Percentiles rank a stretch among this genome's conserved stretches.
These are phyloP conservation scores for Sprattus sprattus DNA, from an alignment of 2,113 vertebrate species.

Conservation along the genomic window DNA sequence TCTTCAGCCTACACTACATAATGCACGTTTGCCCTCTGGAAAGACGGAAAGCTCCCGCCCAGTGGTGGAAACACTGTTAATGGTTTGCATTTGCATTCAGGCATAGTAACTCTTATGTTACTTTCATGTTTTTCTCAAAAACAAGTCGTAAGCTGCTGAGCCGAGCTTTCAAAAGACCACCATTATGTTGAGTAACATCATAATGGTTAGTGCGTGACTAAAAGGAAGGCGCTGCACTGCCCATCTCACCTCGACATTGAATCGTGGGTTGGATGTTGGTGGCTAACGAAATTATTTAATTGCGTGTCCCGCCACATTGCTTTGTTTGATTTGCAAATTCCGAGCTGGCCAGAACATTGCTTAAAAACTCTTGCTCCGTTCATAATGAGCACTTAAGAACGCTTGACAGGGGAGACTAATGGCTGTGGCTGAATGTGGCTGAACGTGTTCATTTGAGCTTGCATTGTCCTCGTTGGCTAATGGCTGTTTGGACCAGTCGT, in stretches of 20 bases:
- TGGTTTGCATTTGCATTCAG: neutral
- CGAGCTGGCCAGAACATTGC: constrained; percentile 9
- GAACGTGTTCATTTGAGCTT: constrained; percentile 24
- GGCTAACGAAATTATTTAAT: neutral
- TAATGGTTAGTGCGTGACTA: neutral
- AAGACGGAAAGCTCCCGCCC: too few relatives aligned
- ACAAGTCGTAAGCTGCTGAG: neutral
- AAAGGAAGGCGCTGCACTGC: neutral
- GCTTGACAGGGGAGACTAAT: constrained; percentile 31
- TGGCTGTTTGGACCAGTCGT: constrained; percentile 27
- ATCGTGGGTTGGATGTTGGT: neutral
- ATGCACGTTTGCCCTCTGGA: too few relatives aligned
- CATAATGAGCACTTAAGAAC: constrained; percentile 32
- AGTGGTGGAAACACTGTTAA: neutral
- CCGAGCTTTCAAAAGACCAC: neutral
- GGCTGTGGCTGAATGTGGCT: neutral
- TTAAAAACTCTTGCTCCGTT: constrained; percentile 14
- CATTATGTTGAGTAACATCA: neutral
- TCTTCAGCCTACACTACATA: neutral
- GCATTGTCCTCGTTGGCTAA: constrained; percentile 40
- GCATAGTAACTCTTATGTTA: neutral
- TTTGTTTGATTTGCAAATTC: constrained; percentile 16
- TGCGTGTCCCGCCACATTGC: neutral
- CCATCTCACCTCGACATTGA: neutral
- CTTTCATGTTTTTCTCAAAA: neutral